These are phyloP conservation scores for Lycophotia porphyrea DNA, from an alignment of 2,888 invertebrate species.

Conservation along the genomic window DNA sequence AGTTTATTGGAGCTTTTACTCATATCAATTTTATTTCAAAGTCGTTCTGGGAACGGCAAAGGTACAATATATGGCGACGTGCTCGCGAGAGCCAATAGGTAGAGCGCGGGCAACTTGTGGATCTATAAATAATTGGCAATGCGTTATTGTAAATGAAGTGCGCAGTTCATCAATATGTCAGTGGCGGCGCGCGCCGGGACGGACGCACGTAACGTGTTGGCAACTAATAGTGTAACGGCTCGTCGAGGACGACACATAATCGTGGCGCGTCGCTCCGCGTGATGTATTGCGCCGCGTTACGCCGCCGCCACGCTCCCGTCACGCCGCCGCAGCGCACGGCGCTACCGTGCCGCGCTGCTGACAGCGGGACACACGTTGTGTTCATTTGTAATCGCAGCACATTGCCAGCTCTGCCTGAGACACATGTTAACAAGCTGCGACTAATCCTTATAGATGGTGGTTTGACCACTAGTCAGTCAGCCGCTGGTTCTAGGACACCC, in stretches of 20 bases:
- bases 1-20: constrained; percentile 66
- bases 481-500: not conserved
- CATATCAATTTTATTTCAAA: constrained; percentile 67
- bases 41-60: constrained; percentile 65
- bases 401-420: constrained; percentile 4
- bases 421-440: constrained; percentile 31
- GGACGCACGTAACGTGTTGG: constrained; percentile 51
- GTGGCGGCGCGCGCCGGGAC: constrained; percentile 53
- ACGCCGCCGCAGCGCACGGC: not conserved
- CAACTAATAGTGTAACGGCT: constrained; percentile 61
- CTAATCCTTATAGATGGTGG: constrained; percentile 14
- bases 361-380: not conserved
- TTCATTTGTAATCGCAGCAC: constrained; percentile 7
- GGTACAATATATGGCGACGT: constrained; percentile 20
- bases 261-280: constrained; percentile 29
- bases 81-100: constrained; percentile 37
- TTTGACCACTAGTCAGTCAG: not conserved
- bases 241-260: constrained; percentile 62
- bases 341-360: not conserved
- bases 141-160: constrained; percentile 74
- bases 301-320: constrained; percentile 14
- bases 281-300: constrained; percentile 37
- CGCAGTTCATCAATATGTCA: constrained; percentile 78
- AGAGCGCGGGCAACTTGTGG: constrained; percentile 39
- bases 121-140: constrained; percentile 75